These are phyloP conservation scores for Thinocorus orbignyianus DNA, from an alignment of 2,113 vertebrate species.

Conservation along the genomic window DNA sequence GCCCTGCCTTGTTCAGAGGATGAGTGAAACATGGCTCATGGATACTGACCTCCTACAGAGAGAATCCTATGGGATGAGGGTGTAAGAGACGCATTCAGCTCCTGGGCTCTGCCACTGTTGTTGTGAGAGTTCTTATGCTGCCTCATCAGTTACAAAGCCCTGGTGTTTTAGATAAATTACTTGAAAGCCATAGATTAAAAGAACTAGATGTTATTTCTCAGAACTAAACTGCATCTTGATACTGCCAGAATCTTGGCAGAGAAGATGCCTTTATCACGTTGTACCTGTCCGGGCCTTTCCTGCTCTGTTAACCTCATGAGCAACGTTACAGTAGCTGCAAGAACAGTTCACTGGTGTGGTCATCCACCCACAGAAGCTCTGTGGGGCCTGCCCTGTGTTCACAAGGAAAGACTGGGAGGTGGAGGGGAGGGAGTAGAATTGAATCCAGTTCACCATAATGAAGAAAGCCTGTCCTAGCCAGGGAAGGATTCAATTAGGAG, in stretches of 20 bases:
- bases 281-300: slow-evolving; percentile 7
- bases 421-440: slow-evolving; percentile 20
- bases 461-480: slow-evolving; percentile 35
- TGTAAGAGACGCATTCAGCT: neutral
- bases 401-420: neutral
- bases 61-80: neutral
- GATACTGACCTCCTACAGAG: neutral
- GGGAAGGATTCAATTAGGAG: slow-evolving; percentile 59
- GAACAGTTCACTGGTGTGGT: neutral
- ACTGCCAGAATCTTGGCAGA: slow-evolving; percentile 1
- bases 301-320: neutral
- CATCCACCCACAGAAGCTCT: slow-evolving; percentile 35
- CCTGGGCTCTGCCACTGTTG: neutral
- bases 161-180: neutral
- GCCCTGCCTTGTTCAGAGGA: neutral
- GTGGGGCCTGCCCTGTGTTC: slow-evolving; percentile 2
- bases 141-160: neutral
- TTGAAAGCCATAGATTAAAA: neutral
- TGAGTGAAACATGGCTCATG: neutral
- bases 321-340: neutral
- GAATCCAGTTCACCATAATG: slow-evolving; percentile 32
- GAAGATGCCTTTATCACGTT: neutral
- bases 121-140: neutral
- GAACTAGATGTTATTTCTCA: neutral
- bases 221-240: neutral